These are phyloP conservation scores for Sebastiscus albofasciatus DNA, from an alignment of 2,797 vertebrate species.

Conservation along the genomic window DNA sequence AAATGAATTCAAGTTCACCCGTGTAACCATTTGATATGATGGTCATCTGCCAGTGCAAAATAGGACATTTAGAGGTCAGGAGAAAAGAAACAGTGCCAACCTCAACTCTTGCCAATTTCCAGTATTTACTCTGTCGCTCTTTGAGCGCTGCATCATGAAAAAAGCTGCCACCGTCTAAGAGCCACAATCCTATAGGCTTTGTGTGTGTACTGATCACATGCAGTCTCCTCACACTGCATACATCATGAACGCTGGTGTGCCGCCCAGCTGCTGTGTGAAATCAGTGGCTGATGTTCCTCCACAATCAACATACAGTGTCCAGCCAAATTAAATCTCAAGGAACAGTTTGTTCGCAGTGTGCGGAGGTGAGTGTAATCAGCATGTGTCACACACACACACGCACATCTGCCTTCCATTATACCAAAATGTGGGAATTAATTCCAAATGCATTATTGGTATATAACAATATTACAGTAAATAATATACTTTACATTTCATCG, in stretches of 20 bases:
- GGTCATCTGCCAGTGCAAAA: neutral
- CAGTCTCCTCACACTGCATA: neutral
- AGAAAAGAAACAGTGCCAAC: neutral
- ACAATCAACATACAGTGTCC: neutral
- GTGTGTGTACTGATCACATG: neutral
- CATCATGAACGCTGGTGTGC: neutral
- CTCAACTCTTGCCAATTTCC: constrained; percentile 1
- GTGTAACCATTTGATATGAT: neutral
- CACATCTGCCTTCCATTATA: neutral
- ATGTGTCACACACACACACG: neutral
- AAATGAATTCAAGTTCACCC: neutral
- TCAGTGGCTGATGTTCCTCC: constrained; percentile 11
- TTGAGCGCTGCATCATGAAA: constrained; percentile 1
- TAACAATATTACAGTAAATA: constrained; percentile 1
- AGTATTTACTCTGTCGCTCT: neutral
- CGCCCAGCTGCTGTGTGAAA: constrained; percentile 31
- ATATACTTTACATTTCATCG: neutral
- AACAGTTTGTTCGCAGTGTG: constrained; percentile 18
- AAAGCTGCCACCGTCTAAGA: neutral
- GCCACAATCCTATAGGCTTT: neutral
- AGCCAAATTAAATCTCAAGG: constrained; percentile 28
- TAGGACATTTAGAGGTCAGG: constrained; percentile 28
- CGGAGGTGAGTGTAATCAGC: neutral
- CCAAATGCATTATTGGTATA: neutral
- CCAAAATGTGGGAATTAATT: constrained; percentile 1